These are phyloP conservation scores for Ameiurus melas DNA, from an alignment of 2,113 vertebrate genomes.

Conservation along the genomic window DNA sequence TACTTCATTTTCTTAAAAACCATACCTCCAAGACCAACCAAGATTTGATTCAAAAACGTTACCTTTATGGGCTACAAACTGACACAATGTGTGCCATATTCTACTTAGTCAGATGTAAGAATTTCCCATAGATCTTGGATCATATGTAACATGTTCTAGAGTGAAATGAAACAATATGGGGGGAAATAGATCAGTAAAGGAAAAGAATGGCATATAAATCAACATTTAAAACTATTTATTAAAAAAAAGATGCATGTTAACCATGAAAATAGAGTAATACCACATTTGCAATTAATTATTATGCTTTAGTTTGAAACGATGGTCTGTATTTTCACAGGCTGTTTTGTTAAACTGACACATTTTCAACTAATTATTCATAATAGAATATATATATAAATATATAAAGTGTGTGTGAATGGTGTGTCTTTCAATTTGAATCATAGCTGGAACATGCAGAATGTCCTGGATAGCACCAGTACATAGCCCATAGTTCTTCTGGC, in stretches of 20 bases:
- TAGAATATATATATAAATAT: too few relatives aligned
- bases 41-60: not conserved
- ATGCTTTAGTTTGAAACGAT: not conserved
- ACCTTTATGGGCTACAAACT: not conserved
- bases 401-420: not conserved
- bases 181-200: not conserved
- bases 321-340: not conserved
- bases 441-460: not conserved
- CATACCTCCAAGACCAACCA: not conserved
- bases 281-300: not conserved
- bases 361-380: not conserved
- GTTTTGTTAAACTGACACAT: not conserved
- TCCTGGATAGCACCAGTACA: not conserved
- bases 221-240: not conserved
- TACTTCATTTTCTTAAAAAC: not conserved
- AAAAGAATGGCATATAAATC: not conserved
- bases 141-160: not conserved
- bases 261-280: not conserved
- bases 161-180: not conserved
- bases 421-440: not conserved
- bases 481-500: not conserved
- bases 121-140: not conserved
- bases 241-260: not conserved
- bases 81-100: not conserved
- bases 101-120: not conserved